Evolutionary conservation across 2,888 invertebrate genomes (phyloP).

Genomic region (Campaea margaritaria): DNA sequence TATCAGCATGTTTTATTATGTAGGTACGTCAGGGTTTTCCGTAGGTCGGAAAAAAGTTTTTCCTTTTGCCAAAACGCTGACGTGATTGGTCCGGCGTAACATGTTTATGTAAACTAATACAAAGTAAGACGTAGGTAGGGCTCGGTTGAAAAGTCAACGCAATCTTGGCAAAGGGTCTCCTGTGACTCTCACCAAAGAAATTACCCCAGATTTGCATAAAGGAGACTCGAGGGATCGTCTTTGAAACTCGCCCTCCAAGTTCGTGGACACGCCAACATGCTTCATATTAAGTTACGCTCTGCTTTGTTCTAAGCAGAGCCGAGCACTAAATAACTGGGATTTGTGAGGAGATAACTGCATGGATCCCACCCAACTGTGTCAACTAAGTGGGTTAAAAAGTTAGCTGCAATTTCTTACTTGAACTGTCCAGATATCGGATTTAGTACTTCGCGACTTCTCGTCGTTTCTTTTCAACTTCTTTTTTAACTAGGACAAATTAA

Average conservation of each 20-base stretch:
- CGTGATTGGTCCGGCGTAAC: slow-evolving; percentile 42
- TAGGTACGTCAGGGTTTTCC: slow-evolving; percentile 23
- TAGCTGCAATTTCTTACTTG: slow-evolving; percentile 34
- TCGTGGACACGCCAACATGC: slow-evolving; percentile 75
- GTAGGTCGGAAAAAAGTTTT: slow-evolving; percentile 25
- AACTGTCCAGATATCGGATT: slow-evolving; percentile 32
- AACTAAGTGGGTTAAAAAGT: slow-evolving; percentile 38
- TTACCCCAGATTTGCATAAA: slow-evolving; percentile 82
- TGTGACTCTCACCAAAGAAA: slow-evolving; percentile 78
- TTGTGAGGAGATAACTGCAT: slow-evolving; percentile 55
- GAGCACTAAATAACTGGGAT: slow-evolving; percentile 57
- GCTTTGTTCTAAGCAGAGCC: slow-evolving; percentile 62
- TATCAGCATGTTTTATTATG: slow-evolving; percentile 34
- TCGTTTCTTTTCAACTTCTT: slow-evolving; percentile 19
- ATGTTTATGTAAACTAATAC: slow-evolving; percentile 57
- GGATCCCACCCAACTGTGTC: slow-evolving; percentile 31
- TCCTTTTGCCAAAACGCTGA: slow-evolving; percentile 40
- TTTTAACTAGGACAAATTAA: slow-evolving; percentile 23
- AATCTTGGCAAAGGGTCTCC: slow-evolving; percentile 74
- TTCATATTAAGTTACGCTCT: slow-evolving; percentile 74
- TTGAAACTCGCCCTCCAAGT: slow-evolving; percentile 74
- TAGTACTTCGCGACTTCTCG: slow-evolving; percentile 23
- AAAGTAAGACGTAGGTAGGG: slow-evolving; percentile 60
- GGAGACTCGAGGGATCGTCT: slow-evolving; percentile 76
- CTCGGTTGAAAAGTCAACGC: slow-evolving; percentile 71